These are phyloP conservation scores for Zaprionus vittiger DNA, from an alignment of 1,140 invertebrate species.

Conservation along the genomic window DNA sequence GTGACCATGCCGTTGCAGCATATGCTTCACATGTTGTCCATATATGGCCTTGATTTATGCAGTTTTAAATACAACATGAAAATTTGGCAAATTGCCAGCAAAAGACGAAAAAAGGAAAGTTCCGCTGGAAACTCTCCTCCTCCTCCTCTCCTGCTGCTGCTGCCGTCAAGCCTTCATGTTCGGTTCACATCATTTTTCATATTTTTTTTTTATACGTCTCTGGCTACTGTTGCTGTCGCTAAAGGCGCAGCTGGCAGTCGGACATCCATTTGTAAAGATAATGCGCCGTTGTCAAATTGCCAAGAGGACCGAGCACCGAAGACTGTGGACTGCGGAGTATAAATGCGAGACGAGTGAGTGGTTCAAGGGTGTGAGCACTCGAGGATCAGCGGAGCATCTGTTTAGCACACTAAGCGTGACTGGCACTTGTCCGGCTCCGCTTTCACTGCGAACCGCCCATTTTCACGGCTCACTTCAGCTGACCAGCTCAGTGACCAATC, in stretches of 20 bases:
- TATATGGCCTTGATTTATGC: conserved; percentile 70
- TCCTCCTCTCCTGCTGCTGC: too few species aligned
- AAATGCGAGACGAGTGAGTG: conserved; percentile 14
- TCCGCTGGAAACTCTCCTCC: too few species aligned
- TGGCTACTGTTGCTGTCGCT: neutral
- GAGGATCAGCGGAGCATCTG: conserved; percentile 53
- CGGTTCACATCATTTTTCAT: conserved; percentile 51
- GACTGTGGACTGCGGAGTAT: neutral
- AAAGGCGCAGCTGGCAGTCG: conserved; percentile 45
- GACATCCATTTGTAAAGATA: conserved; percentile 71
- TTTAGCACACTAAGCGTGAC: conserved; percentile 56
- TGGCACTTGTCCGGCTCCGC: conserved; percentile 14
- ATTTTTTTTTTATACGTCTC: too few species aligned
- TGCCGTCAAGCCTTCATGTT: neutral
- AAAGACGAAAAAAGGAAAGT: neutral
- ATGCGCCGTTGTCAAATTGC: conserved; percentile 78
- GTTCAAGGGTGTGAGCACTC: neutral
- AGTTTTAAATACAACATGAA: conserved; percentile 65
- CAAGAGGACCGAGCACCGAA: conserved; percentile 28
- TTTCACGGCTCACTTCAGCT: conserved; percentile 48
- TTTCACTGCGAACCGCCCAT: conserved; percentile 25
- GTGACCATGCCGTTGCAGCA: neutral
- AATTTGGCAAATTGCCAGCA: conserved; percentile 43
- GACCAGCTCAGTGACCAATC: conserved; percentile 2
- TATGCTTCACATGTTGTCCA: neutral